Evolutionary conservation across 2,797 vertebrate species (phyloP), one percentile per base, ranked within the genome.

Genomic region (Microctenopoma lineatum): DNA sequence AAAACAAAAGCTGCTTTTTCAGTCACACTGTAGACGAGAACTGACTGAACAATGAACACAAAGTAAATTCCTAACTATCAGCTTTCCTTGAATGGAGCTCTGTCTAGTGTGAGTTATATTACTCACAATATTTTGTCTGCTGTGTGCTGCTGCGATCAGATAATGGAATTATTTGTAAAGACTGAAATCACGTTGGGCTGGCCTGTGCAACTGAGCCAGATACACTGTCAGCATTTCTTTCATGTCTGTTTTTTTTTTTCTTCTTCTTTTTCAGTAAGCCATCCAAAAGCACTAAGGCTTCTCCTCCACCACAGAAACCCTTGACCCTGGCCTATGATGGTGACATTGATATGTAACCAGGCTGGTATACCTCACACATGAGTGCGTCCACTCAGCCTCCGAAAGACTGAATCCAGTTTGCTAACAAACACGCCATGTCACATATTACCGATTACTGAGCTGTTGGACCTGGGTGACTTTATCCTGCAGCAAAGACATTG

Each of bases 301-400:
- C 95, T 83, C 90, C 93, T 77, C 97, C 96, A 0, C 96, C 96
- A 14, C 97, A 98, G 92, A 99, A 99, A 90, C 96, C 97, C 83
- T 89, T 99, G 83, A 96, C 97, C 80, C 93, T 99, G 90, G 97
- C 96, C 72, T 99, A 99, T 0, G 98, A 99, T 5, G 96, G 96
- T 72, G 97, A 99, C 78, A 87, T 96, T 89, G 98, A 99, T 78
- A 98, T 99, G 97, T 99, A 92, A 96, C 80, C 76, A 42, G 62
- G 39, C 53, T 62, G 70, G 57, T 71, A 46, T 75, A 76, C 73
- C 79, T 82, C 84, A 53, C 67, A n/a, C 21, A 21, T 21, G 21
- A 66, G 67, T 75, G 84, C 59, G 53, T 21, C 21, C 36, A 29
- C 45, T 63, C 39, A 13, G 77, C 82, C 73, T 64, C 57, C 6